Base-by-base conservation (phyloP, 1,140 invertebrate genomes). In the Eurosta solidaginis region DNA sequence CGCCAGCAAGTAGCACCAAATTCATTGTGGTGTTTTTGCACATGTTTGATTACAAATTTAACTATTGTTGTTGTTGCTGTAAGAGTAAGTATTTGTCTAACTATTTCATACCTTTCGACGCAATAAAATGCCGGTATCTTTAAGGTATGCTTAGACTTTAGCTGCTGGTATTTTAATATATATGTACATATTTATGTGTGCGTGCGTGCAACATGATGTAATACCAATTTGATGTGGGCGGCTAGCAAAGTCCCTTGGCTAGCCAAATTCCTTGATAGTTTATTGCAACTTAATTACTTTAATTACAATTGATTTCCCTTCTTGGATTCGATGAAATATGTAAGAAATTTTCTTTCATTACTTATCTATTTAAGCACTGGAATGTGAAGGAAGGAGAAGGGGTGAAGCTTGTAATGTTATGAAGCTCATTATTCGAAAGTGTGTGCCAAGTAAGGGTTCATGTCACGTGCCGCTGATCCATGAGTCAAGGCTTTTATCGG, bases 211-310 rank as follows among this genome's bases (percentile, higher is more conserved):
- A 40, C 1, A 36, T 42, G 74, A 54, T 22, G 52, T 59, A 33
- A 14, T 40, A 68, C n/a, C 17, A 59, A 47, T 42, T 7, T 20
- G 7, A 47, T 14, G 14, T 47, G 29, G 10, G 50, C 3, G 7
- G 33, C n/a, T n/a, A n/a, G 33, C 59, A 68, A 42, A 14, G 54
- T 1, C 1, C 54, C 29, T 3, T n/a, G 54, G 54, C 27, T 5
- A 36, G 47, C 59, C n/a, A 40, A 29, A 68, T 68, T 68, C 59
- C 40, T 68, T 20, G 59, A n/a, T 68, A 33, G 59, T 40, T 68
- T 68, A 68, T 68, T 40, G 59, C 33, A 68, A 68, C 59, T 68
- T 68, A 68, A 68, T 68, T 68, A 68, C 59, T 68, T 68, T 68
- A 68, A 68, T 68, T 68, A 68, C 59, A 68, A n/a, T 7, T n/a